A percentile compares a stretch with the other conserved stretches of the same genome.
Conservation (phyloP, 2,113 vertebrate species). For the Cariama cristata region DNA sequence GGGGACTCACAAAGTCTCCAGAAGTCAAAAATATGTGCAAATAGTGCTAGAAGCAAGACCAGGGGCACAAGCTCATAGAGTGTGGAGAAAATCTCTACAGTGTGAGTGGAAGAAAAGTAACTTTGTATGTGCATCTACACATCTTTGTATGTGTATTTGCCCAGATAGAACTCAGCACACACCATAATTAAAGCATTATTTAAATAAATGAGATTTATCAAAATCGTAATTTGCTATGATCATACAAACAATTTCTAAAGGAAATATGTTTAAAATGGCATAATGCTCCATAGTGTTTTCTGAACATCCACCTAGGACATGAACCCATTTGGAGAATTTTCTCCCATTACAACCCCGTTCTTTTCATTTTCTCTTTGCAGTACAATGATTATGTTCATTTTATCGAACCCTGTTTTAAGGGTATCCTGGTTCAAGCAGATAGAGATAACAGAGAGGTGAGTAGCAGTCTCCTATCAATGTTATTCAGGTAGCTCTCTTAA, state of each 20-base stretch:
- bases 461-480: not conserved
- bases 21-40: not conserved
- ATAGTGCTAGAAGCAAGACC: not conserved
- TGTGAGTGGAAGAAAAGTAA: too few relatives aligned
- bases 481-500: not conserved
- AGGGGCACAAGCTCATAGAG: not conserved
- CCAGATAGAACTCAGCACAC: not conserved
- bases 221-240: not conserved
- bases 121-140: not conserved
- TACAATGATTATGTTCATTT: slow-evolving; percentile 95
- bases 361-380: slow-evolving; percentile 69
- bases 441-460: slow-evolving; percentile 95
- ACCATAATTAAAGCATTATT: fast-evolving
- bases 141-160: not conserved
- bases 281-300: not conserved
- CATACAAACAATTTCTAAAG: not conserved
- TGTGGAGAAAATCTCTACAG: not conserved
- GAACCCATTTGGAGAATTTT: not conserved
- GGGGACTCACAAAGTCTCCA: not conserved
- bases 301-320: not conserved
- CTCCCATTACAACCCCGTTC: not conserved
- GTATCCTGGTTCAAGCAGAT: slow-evolving; percentile 92
- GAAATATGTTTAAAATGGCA: not conserved
- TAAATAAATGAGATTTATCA: not conserved
- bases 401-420: slow-evolving; percentile 94